Evolutionary conservation across 2,888 invertebrate genomes (phyloP).

Genomic region (Didymodactylos carnosus): DNA sequence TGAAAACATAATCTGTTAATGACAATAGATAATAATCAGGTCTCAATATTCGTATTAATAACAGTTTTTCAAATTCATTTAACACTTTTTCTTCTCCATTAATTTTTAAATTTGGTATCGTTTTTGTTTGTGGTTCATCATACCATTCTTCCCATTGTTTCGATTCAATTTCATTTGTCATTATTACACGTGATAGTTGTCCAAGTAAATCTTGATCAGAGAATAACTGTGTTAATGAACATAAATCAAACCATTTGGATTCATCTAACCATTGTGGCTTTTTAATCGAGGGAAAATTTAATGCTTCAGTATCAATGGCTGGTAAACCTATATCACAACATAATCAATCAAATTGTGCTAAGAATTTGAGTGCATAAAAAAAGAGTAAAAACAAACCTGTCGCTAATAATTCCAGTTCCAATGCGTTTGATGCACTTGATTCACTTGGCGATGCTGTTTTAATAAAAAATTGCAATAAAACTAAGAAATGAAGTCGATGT

Average conservation of each 20-base stretch:
- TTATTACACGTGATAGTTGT: background rate
- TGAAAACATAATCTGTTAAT: background rate
- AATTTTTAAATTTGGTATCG: background rate
- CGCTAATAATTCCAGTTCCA: background rate
- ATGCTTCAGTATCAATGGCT: background rate
- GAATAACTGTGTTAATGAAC: background rate
- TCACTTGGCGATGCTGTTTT: background rate
- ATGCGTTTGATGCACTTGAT: background rate
- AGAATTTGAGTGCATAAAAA: too few species aligned
- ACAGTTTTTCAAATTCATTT: background rate
- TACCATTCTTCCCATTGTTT: background rate
- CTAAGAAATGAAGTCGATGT: background rate
- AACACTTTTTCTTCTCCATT: background rate
- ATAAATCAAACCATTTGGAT: background rate
- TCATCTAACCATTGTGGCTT: background rate
- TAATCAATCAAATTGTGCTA: too few species aligned
- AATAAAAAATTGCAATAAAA: background rate
- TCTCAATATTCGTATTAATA: background rate
- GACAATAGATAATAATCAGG: background rate
- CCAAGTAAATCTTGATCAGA: background rate
- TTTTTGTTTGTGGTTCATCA: background rate
- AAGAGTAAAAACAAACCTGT: too few species aligned
- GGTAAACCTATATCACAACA: too few species aligned
- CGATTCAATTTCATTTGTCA: background rate
- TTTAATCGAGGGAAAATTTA: background rate